Percentiles rank a stretch among this genome's conserved stretches.
phyloP scores from a whole-genome alignment of 1,140 invertebrate genomes.

The Philaenus spumarius region DNA sequence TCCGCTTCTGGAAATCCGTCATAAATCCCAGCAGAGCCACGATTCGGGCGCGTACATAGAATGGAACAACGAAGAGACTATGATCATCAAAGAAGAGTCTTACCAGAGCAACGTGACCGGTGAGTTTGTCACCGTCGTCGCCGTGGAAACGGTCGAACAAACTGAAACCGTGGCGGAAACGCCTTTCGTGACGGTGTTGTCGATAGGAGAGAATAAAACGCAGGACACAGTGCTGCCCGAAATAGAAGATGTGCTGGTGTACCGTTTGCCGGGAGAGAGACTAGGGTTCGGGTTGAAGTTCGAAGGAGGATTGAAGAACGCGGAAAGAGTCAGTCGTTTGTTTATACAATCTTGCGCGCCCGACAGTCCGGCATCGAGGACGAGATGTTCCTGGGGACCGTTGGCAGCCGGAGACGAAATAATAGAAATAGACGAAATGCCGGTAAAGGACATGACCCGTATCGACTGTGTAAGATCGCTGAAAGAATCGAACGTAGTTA shows the following conservation, averaged over 20 bases:
- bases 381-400: conserved; percentile 68
- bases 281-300: conserved; percentile 88
- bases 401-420: conserved; percentile 82
- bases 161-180: conserved; percentile 34
- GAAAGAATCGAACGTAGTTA: conserved; percentile 74
- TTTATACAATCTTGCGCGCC: conserved; percentile 85
- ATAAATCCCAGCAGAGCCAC: conserved; percentile 32
- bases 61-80: conserved; percentile 29
- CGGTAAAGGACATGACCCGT: conserved; percentile 71
- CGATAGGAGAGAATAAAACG: conserved; percentile 31
- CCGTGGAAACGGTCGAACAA: conserved; percentile 45
- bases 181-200: conserved; percentile 43
- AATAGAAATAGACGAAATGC: conserved; percentile 68
- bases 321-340: conserved; percentile 62
- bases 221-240: conserved; percentile 29
- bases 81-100: background rate
- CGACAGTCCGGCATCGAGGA: conserved; percentile 78
- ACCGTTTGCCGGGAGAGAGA: conserved; percentile 77
- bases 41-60: conserved; percentile 35
- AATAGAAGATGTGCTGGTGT: conserved; percentile 67
- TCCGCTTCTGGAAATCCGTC: conserved; percentile 24
- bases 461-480: conserved; percentile 78
- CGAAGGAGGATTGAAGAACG: conserved; percentile 74
- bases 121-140: conserved; percentile 62
- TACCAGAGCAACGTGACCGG: conserved; percentile 31